A percentile compares a stretch with the other conserved stretches of the same genome.
These are phyloP conservation scores for Harmothoe impar DNA, from an alignment of 2,888 invertebrate genomes.

Conservation along the genomic window DNA sequence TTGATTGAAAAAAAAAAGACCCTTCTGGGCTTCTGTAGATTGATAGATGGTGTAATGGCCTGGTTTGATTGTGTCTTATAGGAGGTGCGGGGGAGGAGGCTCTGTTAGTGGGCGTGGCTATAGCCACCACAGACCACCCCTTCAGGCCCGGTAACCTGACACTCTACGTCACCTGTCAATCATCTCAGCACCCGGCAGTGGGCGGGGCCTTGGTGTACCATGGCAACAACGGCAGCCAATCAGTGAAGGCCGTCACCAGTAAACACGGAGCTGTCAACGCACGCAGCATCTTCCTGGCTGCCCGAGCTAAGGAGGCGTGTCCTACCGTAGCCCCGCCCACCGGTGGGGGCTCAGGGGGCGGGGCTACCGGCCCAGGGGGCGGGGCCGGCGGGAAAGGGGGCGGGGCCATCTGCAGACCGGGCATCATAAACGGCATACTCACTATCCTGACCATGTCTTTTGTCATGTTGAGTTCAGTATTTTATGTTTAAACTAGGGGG, in stretches of 20 bases:
- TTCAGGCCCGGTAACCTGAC: slow-evolving; percentile 24
- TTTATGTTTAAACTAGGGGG: too few species aligned
- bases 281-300: background rate
- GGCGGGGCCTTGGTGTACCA: slow-evolving; percentile 38
- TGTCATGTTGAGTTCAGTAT: too few species aligned
- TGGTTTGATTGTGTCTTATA: too few species aligned
- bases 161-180: slow-evolving; percentile 13
- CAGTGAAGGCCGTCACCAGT: background rate
- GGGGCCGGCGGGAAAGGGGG: background rate
- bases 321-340: background rate
- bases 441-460: background rate
- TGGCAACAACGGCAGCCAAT: background rate
- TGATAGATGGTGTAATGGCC: too few species aligned
- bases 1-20: too few species aligned
- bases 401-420: background rate
- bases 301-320: background rate
- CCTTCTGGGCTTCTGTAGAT: too few species aligned
- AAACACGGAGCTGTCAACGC: background rate
- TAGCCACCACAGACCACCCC: slow-evolving; percentile 39
- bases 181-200: background rate
- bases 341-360: background rate
- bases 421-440: background rate
- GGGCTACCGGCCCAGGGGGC: background rate
- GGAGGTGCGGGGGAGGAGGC: background rate
- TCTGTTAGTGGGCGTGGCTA: background rate